A percentile compares a stretch with the other conserved stretches of the same genome.
phyloP scores from a whole-genome alignment of 2,113 vertebrate species.

The Malurus melanocephalus region DNA sequence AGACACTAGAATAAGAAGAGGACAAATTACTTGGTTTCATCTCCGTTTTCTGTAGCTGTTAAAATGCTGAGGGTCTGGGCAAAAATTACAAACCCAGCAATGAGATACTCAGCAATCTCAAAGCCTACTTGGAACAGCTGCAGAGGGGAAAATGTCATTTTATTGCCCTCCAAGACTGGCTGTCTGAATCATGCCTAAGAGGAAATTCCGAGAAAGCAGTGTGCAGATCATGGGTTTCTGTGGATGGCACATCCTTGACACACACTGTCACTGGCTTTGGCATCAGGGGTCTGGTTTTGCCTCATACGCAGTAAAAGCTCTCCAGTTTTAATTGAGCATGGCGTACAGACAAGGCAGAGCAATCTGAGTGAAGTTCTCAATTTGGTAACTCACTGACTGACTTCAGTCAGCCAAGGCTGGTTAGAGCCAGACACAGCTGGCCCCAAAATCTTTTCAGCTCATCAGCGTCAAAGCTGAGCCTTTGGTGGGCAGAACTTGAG shows the following conservation, averaged over 20 bases:
- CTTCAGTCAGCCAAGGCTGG: not conserved
- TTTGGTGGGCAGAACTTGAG: not conserved
- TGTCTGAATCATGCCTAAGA: slow-evolving; percentile 32
- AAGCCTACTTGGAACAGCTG: not conserved
- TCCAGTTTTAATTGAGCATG: not conserved
- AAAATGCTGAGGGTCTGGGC: not conserved
- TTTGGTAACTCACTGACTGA: not conserved
- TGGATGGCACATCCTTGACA: slow-evolving; percentile 25
- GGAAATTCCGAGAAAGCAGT: slow-evolving; percentile 51
- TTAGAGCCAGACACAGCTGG: not conserved
- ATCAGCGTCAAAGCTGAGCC: not conserved
- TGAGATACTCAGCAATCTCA: not conserved
- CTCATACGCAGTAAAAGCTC: slow-evolving; percentile 33
- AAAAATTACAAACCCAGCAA: not conserved
- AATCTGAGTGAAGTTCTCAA: not conserved
- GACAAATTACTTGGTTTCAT: not conserved
- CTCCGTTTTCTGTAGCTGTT: not conserved
- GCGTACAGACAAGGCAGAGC: slow-evolving; percentile 20
- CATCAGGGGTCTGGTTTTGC: slow-evolving; percentile 23
- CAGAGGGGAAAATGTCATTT: not conserved
- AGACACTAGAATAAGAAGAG: not conserved
- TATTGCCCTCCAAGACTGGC: not conserved
- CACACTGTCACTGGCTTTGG: slow-evolving; percentile 41
- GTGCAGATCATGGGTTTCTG: not conserved
- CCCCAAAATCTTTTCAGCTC: not conserved